A percentile compares a stretch with the other conserved stretches of the same genome.
These are phyloP conservation scores for Cosmorhoe ocellata DNA, from an alignment of 2,888 invertebrate genomes.

Conservation along the genomic window DNA sequence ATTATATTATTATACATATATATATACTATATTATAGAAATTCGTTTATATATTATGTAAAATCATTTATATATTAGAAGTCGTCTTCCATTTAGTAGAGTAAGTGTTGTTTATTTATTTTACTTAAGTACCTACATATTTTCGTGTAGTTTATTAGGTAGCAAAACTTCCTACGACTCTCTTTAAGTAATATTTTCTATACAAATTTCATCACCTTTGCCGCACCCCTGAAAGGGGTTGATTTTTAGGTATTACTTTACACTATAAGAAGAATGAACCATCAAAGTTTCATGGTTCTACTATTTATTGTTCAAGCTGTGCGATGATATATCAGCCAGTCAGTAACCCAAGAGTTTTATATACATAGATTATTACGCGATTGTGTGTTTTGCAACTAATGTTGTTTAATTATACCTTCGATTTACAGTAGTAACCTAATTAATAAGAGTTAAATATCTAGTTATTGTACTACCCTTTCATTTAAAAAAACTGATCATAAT, in stretches of 20 bases:
- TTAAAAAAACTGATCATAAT: slow-evolving; percentile 6
- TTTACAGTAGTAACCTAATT: not conserved
- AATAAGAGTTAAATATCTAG: not conserved
- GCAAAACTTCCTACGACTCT: too few species aligned
- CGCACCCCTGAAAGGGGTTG: too few species aligned
- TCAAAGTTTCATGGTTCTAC: too few species aligned
- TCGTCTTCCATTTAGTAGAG: slow-evolving; percentile 57
- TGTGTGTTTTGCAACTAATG: slow-evolving; percentile 5
- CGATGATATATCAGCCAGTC: too few species aligned
- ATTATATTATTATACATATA: slow-evolving; percentile 9
- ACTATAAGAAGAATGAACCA: too few species aligned
- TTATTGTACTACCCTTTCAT: not conserved
- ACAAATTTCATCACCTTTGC: too few species aligned
- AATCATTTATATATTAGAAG: slow-evolving; percentile 43
- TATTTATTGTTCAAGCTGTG: too few species aligned
- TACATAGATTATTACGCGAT: not conserved
- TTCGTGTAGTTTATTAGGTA: not conserved
- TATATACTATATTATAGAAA: slow-evolving; percentile 23
- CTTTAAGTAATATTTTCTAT: too few species aligned
- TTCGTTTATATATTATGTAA: slow-evolving; percentile 37
- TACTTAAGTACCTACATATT: not conserved
- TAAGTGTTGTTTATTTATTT: slow-evolving; percentile 39
- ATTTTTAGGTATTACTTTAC: too few species aligned
- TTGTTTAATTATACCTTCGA: not conserved
- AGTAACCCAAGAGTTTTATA: too few species aligned